Evolutionary conservation across 1,140 invertebrate genomes (phyloP), one percentile per base, ranked within the genome.

Genomic region (Aphaenogaster floridana): DNA sequence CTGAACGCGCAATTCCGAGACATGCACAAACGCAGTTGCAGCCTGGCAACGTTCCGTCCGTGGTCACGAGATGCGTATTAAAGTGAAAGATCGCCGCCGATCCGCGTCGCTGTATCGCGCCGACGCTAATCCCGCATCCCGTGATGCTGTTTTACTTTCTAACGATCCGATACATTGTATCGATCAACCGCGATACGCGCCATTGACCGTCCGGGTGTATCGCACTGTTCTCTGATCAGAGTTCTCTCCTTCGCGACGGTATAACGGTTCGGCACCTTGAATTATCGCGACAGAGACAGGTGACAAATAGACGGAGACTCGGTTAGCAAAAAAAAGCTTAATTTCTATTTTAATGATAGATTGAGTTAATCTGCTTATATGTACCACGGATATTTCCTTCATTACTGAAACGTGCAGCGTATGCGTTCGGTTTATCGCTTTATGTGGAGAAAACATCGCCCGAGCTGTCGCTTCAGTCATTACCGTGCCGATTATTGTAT

Each of bases 61-160:
- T 28, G 8, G 5, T 78, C 42, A 42, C 63, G 78, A 42, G 36
- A 81, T 9, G 15, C 64, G 13, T 42, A 81, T 81, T 71, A 71
- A 81, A 81, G 78, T 81, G 78, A 81, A 71, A 81, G 78, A 81
- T 81, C 45, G 9, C 77, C 77, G 34, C 5, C 74, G 39, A 45
- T 61, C n/a, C 11, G 72, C 72, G 39, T 61, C 39, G 59, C 74
- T 28, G 28, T 36, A n/a, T 42, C 28, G 28, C 66, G 64, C 3
- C 45, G n/a, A n/a, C 15, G 59, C 15, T 36, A 52, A 68, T 80
- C 45, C 7, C 42, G 45, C 59, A n/a, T 42, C n/a, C 34, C 36
- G 54, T 66, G 48, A 81, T 71, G 48, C n/a, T 28, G 48, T 81
- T 81, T 81, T 81, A 81, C 78, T 81, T 81, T 81, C 78, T 81